Base-by-base conservation (phyloP, 2,113 vertebrate species). In the Turdus rufiventris region DNA sequence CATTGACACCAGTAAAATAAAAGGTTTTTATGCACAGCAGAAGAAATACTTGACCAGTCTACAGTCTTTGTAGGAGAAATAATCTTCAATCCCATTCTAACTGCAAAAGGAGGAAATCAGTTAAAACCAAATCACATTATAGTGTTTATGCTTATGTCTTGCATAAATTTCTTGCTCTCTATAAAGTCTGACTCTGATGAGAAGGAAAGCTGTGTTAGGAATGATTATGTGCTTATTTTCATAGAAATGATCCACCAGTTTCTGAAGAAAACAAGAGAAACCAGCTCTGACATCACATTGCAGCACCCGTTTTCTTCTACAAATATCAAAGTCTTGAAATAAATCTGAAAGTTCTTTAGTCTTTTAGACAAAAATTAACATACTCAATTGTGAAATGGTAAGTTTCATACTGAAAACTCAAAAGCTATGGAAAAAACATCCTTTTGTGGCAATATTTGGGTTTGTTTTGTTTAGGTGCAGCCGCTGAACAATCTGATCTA, bases 171-270 rank as follows among this genome's bases (percentile, higher is more conserved):
- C 82, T 93, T 60, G 21, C 38, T 84, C 17, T 93, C 34, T 71
- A 13, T 85, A 31, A 93, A 78, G 43, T 67, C 85, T 91, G 29
- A 38, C 47, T 95, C 72, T 91, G 68, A 81, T 78, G 78, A 82
- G 53, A 85, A 82, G 40, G 43, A 90, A 88, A 71, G 51, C 70
- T 90, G 48, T 88, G 51, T 86, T 88, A 84, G 38, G 58, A 94
- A 96, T 58, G 29, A 66, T 91, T 89, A 91, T 66, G 47, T 70
- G 34, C 76, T 91, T 91, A 66, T 77, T 90, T 92, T 90, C 58
- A 31, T 58, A 71, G 82, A 94, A 95, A 93, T 26, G 63, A 80
- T 87, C n/a, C 25, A 45, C 60, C 16, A 34, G 24, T 65, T 91
- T 71, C 60, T 78, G 65, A 89, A 17, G 56, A 71, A 81, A 87